A percentile compares a stretch with the other conserved stretches of the same genome.
These are phyloP conservation scores for Trissolcus basalis DNA, from an alignment of 1,140 invertebrate genomes.

Conservation along the genomic window DNA sequence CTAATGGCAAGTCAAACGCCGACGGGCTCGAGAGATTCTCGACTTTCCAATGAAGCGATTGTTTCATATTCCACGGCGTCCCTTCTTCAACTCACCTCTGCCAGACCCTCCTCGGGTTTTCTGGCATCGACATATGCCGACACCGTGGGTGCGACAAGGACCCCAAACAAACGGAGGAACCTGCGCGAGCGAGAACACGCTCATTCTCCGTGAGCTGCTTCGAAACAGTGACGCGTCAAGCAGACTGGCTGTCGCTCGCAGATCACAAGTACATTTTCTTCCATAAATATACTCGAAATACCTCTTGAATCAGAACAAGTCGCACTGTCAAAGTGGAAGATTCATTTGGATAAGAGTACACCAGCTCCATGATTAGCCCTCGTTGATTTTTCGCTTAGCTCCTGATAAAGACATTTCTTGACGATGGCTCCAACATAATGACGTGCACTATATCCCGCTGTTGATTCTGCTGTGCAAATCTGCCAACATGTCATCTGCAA, in stretches of 20 bases:
- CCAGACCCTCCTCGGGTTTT: conserved; percentile 48
- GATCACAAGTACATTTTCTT: conserved; percentile 60
- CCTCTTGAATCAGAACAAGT: conserved; percentile 48
- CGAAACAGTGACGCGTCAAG: conserved; percentile 61
- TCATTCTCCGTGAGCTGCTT: conserved; percentile 37
- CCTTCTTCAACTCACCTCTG: conserved; percentile 61
- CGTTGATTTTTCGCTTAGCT: conserved; percentile 3
- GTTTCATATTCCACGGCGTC: conserved; percentile 74
- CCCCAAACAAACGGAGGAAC: conserved; percentile 22
- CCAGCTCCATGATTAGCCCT: conserved; percentile 32
- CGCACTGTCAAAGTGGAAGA: conserved; percentile 32
- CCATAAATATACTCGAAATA: conserved; percentile 60
- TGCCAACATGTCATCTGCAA: no score
- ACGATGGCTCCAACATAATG: no score
- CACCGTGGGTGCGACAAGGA: conserved; percentile 47
- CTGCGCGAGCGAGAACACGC: conserved; percentile 30
- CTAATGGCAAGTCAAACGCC: conserved; percentile 78
- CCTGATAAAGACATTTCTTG: not conserved
- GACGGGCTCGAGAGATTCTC: conserved; percentile 76
- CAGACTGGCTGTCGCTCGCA: conserved; percentile 60
- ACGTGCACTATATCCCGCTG: no score
- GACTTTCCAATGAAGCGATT: conserved; percentile 78
- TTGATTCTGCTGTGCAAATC: no score
- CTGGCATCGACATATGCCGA: conserved; percentile 47
- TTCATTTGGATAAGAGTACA: conserved; percentile 33